These are phyloP conservation scores for Phainopepla nitens DNA, from an alignment of 2,113 vertebrate genomes.

Conservation along the genomic window DNA sequence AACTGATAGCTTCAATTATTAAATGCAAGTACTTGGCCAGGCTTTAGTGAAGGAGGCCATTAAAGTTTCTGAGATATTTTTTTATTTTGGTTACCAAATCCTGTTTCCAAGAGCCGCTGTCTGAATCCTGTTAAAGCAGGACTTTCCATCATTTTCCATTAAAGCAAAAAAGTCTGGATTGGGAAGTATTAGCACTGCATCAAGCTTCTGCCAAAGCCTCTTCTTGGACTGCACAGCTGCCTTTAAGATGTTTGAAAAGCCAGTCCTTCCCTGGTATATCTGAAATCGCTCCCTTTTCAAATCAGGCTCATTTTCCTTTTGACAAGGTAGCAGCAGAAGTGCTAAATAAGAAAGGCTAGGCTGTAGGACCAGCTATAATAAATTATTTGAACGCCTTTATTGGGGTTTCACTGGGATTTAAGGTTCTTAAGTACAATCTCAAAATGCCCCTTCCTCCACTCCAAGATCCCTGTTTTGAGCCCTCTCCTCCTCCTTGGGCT, in stretches of 20 bases:
- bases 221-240: not conserved
- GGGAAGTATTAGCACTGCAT: constrained; percentile 14
- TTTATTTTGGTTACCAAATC: constrained; percentile 64
- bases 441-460: not conserved
- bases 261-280: not conserved
- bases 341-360: not conserved
- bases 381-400: not conserved
- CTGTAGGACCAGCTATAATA: not conserved
- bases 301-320: not conserved
- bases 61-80: constrained; percentile 20
- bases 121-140: constrained; percentile 44
- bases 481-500: accelerated
- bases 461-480: not conserved
- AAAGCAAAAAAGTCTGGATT: constrained; percentile 27
- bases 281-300: not conserved
- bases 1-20: constrained; percentile 48
- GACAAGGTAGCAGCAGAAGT: not conserved
- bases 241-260: not conserved
- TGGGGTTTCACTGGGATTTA: not conserved
- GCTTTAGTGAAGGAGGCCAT: constrained; percentile 2
- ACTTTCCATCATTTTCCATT: constrained; percentile 59
- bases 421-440: not conserved
- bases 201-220: constrained; percentile 41
- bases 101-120: constrained; percentile 34
- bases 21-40: constrained; percentile 22